A percentile compares a stretch with the other conserved stretches of the same genome.
Evolutionary conservation across 2,888 invertebrate genomes (phyloP).

Genomic region (Leucozona laternaria): DNA sequence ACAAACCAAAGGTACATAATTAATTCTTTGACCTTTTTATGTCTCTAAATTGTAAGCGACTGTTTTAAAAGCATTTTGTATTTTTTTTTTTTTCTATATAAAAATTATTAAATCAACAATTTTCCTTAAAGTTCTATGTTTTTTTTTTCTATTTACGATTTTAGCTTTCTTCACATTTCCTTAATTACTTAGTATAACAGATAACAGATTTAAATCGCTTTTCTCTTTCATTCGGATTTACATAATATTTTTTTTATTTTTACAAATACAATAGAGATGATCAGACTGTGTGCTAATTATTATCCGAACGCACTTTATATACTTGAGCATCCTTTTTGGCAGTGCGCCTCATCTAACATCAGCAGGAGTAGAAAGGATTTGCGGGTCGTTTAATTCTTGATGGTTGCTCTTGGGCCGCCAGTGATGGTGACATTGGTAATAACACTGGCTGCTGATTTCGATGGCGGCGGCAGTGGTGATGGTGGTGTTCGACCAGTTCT

Average conservation of each 20-base stretch:
- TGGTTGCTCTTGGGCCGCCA: constrained; percentile 16
- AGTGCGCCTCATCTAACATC: constrained; percentile 59
- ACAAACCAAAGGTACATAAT: constrained; percentile 26
- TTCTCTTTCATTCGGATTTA: constrained; percentile 5
- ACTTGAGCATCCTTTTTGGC: constrained; percentile 6
- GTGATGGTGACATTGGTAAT: constrained; percentile 48
- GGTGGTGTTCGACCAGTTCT: constrained; percentile 46
- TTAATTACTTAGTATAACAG: constrained; percentile 63
- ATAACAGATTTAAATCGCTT: constrained; percentile 51
- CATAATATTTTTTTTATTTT: constrained; percentile 7
- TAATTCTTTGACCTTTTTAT: not conserved
- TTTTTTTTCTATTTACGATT: constrained; percentile 2
- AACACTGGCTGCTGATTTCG: constrained; percentile 53
- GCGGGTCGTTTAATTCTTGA: constrained; percentile 44
- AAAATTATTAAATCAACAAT: constrained; percentile 47
- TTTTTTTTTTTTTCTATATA: constrained; percentile 39
- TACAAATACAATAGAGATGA: constrained; percentile 80
- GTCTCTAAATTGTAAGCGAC: not conserved
- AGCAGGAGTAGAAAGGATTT: constrained; percentile 32
- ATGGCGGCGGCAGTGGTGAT: constrained; percentile 51
- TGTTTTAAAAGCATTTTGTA: constrained; percentile 28
- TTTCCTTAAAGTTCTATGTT: constrained; percentile 48
- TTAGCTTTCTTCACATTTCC: constrained; percentile 26
- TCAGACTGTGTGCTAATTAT: constrained; percentile 77
- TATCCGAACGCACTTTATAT: constrained; percentile 50